Base-by-base conservation (phyloP, 1,140 invertebrate species). In the Lepidurus couesii region DNA sequence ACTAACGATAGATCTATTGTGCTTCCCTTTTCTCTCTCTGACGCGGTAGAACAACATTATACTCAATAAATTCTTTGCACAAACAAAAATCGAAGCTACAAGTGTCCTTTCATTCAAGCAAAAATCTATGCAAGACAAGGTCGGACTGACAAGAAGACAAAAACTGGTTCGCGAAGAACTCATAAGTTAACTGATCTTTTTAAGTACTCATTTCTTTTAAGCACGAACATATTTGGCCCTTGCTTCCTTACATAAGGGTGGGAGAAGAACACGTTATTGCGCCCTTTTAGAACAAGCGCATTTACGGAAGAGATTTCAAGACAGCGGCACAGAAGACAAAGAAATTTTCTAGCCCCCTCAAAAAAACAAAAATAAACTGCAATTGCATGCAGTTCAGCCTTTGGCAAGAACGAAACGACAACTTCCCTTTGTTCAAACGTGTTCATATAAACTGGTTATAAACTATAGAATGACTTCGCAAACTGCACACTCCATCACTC, bases 121-220 rank as follows among this genome's bases (percentile, higher is more conserved):
- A 13, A 65, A 13, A 65, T 21, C 8, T n/a, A 21, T 65, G 53
- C 21, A 65, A 65, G 53, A 65, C 7, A 11, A 65, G 7, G 16
- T 65, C 21, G 53, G 53, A 65, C 53, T 65, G 53, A 65, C 53
- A 65, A 65, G 53, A 65, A 65, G 53, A 65, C 53, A 65, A 65
- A 65, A 65, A 65, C 53, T 65, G 16, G 53, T 65, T 65, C 53
- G 10, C 13, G 16, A 21, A 13, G 13, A 65, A 65, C 53, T 65
- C 16, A 65, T 65, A 13, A 16, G 53, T 65, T 13, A 65, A 65
- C 53, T 11, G 53, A 65, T n/a, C 9, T 13, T 9, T 34, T 65
- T 65, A 65, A 65, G 53, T 65, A 65, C 13, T 65, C 1, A 34
- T 34, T 34, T 34, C 2, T 65, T 65, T 65, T 65, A n/a, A n/a